Evolutionary conservation across 64 coral and sea anemone genomes (phyloP).

Genomic region (Anthopleura sola): DNA sequence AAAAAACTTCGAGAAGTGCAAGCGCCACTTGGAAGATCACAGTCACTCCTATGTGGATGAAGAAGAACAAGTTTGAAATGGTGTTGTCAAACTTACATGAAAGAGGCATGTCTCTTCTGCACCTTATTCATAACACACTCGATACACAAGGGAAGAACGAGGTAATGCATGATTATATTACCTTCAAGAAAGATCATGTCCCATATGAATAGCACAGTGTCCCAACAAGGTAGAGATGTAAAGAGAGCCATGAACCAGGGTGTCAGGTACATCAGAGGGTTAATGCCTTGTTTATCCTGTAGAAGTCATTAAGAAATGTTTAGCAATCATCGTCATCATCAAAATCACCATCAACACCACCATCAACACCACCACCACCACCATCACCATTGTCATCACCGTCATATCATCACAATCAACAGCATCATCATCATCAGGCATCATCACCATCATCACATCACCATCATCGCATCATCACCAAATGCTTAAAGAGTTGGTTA

Average conservation of each 20-base stretch:
- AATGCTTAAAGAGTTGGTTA: no score
- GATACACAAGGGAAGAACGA: background rate
- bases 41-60: constrained; percentile 43
- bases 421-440: no score
- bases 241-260: constrained; percentile 96
- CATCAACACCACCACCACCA: background rate
- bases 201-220: constrained; percentile 87
- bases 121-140: no score
- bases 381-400: background rate
- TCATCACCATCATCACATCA: no score
- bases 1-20: constrained; percentile 55
- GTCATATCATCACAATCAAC: background rate
- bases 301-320: background rate
- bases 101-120: no score
- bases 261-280: constrained; percentile 81
- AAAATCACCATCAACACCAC: background rate
- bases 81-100: no score
- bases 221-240: constrained; percentile 91
- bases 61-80: background rate
- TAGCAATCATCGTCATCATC: background rate
- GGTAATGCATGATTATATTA: constrained; percentile 1
- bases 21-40: constrained; percentile 86
- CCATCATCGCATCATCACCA: no score
- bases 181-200: constrained; percentile 87
- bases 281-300: constrained; percentile 58